phyloP scores from a whole-genome alignment of 92 coral and sea anemone species.

The Epizoanthus fatuus region DNA sequence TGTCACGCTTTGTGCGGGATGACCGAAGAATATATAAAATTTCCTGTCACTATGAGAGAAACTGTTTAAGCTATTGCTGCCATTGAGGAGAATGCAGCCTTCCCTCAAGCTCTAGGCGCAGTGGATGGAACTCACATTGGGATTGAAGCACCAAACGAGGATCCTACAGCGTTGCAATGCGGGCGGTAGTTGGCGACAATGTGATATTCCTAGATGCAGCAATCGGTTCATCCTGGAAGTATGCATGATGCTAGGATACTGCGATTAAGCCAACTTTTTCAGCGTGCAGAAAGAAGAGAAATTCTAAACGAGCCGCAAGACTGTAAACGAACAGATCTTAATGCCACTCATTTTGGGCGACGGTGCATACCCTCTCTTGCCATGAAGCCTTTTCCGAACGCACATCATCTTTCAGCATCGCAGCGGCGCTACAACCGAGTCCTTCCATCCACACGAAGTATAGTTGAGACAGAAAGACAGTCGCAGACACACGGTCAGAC shows the following conservation, averaged over 20 bases:
- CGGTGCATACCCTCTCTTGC: constrained; percentile 38
- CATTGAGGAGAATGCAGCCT: not conserved
- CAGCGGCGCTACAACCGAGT: constrained; percentile 30
- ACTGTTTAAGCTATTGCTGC: not conserved
- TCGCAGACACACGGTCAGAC: too few species aligned
- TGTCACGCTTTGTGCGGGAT: not conserved
- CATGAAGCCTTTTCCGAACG: constrained; percentile 32
- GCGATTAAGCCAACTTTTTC: constrained; percentile 1
- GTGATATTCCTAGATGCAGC: not conserved
- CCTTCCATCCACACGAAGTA: constrained; percentile 12
- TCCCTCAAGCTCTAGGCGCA: not conserved
- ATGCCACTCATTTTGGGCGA: constrained; percentile 23
- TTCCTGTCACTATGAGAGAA: not conserved
- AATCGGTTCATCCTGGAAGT: not conserved
- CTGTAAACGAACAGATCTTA: not conserved
- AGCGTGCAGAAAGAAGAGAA: constrained; percentile 26
- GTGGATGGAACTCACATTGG: not conserved
- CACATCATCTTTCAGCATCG: constrained; percentile 14
- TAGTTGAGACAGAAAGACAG: constrained; percentile 11
- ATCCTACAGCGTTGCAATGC: not conserved
- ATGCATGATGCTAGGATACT: constrained; percentile 43
- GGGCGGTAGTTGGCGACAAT: not conserved
- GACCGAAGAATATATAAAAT: not conserved
- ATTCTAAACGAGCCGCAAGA: constrained; percentile 8
- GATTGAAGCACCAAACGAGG: not conserved